Evolutionary conservation across 1,140 invertebrate genomes (phyloP), one percentile per base, ranked within the genome.

Genomic region (Rhizoglyphus robini): DNA sequence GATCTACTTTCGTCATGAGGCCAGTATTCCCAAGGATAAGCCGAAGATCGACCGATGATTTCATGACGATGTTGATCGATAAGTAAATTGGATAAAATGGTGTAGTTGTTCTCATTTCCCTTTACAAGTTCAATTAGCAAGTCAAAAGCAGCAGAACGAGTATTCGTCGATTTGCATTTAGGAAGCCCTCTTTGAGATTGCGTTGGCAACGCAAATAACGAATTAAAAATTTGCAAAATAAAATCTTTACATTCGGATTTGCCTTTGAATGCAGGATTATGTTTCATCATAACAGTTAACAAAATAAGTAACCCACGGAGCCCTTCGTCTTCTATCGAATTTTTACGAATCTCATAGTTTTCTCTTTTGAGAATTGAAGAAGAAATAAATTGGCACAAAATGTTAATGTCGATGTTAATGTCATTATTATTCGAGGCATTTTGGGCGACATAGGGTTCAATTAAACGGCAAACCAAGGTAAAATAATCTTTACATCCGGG

Each of bases 1-100:
- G 90, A 88, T 2, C 91, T 78, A 0, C 89, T 90, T 74, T 95
- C 91, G 72, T 96, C 92, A 67, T 91, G 87, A 0, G 92, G 92
- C 92, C 92, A 95, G 75, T 95, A 93, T 75, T 96, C 92, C 91
- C 91, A 95, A 0, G 89, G 88, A 77, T 95, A 91, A 0, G 88
- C 83, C 2, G 85, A 84, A 72, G 88, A 84, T 0, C 85, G 83
- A 47, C 88, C 86, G 84, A 72, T 27, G 70, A 74, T 59, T 49
- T 62, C 46, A 30, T 88, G 88, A 70, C 85, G 85, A 75, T 95
- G 90, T 73, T 95, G 91, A 2, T 82, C 80, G 69, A 94, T 75
- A 20, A 95, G 77, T 67, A 88, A 88, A 29, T 84, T 81, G 69
- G 93, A 88, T 1, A 95, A 77, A 61, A 88, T 81, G 68, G 81